Conservation (phyloP, 2,113 vertebrate species). For the Lonchura striata region DNA sequence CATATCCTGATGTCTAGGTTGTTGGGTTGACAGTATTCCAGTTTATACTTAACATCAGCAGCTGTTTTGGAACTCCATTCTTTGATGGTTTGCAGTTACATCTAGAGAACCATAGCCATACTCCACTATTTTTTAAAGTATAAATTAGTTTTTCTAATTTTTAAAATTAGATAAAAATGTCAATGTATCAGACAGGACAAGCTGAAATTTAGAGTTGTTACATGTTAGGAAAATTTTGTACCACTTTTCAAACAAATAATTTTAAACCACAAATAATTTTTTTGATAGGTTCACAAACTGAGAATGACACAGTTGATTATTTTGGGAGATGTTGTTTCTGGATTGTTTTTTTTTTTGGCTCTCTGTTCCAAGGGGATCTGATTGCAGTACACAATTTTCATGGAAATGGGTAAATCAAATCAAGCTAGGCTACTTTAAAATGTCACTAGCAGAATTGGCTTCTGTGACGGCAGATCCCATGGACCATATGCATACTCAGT, state of each 20-base stretch:
- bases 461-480: background rate
- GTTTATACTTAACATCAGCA: background rate
- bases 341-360: background rate
- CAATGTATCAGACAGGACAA: background rate
- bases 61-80: background rate
- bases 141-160: background rate
- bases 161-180: background rate
- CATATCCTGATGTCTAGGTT: background rate
- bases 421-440: background rate
- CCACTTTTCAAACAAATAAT: background rate
- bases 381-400: background rate
- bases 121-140: background rate
- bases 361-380: background rate
- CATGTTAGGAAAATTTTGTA: background rate
- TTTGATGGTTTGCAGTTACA: background rate
- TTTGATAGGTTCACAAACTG: background rate
- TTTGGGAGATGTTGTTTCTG: rapidly evolving
- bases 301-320: background rate
- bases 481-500: background rate
- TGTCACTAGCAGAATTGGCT: background rate
- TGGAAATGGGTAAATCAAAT: background rate
- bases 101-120: background rate
- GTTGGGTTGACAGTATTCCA: background rate
- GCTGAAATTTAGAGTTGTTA: background rate
- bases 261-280: background rate